phyloP scores from a whole-genome alignment of 2,888 invertebrate species.

The Erpobdella octoculata region DNA sequence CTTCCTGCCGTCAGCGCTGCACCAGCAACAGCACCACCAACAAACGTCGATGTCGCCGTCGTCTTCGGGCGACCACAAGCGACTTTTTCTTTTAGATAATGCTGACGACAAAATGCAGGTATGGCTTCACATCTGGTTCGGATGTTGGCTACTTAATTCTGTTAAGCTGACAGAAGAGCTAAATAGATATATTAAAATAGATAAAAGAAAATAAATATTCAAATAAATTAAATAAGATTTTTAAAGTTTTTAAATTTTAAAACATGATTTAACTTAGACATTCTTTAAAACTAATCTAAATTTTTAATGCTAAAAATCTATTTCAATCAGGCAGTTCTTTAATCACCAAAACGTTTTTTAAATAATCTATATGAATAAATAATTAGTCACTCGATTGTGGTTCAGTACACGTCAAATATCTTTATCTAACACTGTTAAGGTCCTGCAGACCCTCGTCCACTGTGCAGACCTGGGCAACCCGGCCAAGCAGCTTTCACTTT shows the following conservation, averaged over 20 bases:
- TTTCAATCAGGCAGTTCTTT: not conserved
- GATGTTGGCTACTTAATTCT: too few species aligned
- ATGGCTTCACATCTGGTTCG: too few species aligned
- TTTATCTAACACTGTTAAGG: constrained; percentile 62
- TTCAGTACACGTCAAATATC: too few species aligned
- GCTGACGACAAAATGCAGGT: constrained; percentile 15
- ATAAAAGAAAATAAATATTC: not conserved
- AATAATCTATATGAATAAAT: not conserved
- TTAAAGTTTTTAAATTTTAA: not conserved
- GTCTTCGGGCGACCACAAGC: not conserved
- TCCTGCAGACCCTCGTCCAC: constrained; percentile 96
- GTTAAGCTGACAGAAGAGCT: too few species aligned
- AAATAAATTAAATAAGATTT: not conserved
- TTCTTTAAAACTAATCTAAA: too few species aligned
- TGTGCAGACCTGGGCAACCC: constrained; percentile 93
- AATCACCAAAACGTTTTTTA: not conserved
- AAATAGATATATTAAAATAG: too few species aligned
- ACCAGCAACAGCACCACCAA: too few species aligned
- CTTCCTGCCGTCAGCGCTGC: too few species aligned
- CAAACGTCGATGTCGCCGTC: too few species aligned
- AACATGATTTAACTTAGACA: not conserved
- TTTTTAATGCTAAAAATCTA: too few species aligned
- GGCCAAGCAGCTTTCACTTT: constrained; percentile 81
- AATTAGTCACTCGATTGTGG: not conserved
- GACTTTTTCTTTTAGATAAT: not conserved